These are phyloP conservation scores for Trogon surrucura DNA, from an alignment of 2,113 vertebrate genomes.

Conservation along the genomic window DNA sequence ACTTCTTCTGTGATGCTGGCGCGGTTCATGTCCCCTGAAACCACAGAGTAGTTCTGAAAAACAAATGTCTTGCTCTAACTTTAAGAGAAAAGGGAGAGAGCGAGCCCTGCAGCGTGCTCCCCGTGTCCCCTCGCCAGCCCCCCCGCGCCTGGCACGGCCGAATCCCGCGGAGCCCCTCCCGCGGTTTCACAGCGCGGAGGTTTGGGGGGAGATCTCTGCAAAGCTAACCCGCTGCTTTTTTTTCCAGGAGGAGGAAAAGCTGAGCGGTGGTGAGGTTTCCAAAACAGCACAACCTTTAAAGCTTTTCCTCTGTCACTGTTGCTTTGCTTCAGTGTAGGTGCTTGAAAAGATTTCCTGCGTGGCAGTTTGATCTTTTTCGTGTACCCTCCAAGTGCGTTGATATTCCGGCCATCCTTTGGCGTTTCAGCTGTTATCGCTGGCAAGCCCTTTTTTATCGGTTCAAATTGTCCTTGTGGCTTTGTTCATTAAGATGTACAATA, in stretches of 20 bases:
- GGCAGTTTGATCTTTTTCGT: neutral
- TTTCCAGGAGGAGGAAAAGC: neutral
- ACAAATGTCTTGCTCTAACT: neutral
- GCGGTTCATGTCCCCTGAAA: neutral
- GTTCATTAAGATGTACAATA: conserved; percentile 56
- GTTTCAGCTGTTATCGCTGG: neutral
- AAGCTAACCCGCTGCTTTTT: neutral
- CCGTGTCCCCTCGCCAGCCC: no score
- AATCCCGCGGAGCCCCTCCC: no score
- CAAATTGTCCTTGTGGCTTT: conserved; percentile 57
- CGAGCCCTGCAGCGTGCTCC: no score
- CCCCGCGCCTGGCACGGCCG: no score
- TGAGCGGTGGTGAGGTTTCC: neutral
- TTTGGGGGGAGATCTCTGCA: neutral
- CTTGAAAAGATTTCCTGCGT: neutral
- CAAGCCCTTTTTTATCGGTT: neutral
- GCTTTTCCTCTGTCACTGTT: neutral
- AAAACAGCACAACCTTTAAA: neutral
- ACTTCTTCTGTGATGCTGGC: neutral
- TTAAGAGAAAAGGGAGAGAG: no score
- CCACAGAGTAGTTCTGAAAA: neutral
- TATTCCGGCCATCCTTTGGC: neutral
- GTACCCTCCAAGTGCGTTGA: neutral
- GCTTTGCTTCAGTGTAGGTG: neutral
- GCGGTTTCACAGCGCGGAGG: neutral